These are phyloP conservation scores for Rhamphomyia laevipes DNA, from an alignment of 2,888 invertebrate species.

Conservation along the genomic window DNA sequence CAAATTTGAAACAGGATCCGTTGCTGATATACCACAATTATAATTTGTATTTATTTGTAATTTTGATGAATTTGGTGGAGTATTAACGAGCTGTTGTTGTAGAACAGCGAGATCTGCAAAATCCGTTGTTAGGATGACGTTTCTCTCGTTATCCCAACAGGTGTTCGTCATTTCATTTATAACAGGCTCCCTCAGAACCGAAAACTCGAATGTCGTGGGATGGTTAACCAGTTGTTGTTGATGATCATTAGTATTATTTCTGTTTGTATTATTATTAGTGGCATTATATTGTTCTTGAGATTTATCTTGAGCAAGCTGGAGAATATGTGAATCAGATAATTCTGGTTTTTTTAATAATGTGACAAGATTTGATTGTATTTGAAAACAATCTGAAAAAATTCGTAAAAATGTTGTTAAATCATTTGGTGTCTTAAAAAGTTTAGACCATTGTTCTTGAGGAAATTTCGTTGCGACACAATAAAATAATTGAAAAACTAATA, in stretches of 20 bases:
- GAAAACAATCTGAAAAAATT: conserved; percentile 88
- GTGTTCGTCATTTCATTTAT: too few species aligned
- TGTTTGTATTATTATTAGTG: conserved; percentile 23
- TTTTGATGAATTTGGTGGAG: conserved; percentile 29
- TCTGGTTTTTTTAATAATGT: conserved; percentile 68
- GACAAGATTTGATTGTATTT: conserved; percentile 85
- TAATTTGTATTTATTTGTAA: conserved; percentile 10
- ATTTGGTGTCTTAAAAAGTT: conserved; percentile 80
- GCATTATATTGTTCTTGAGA: conserved; percentile 35
- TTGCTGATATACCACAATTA: conserved; percentile 24
- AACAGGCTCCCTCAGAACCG: too few species aligned
- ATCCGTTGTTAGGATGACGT: too few species aligned
- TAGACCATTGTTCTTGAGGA: conserved; percentile 66
- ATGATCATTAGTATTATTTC: conserved; percentile 6
- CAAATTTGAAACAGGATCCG: conserved; percentile 34
- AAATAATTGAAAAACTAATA: conserved; percentile 78
- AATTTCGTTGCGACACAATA: conserved; percentile 66
- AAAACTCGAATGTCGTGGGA: too few species aligned
- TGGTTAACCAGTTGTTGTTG: conserved; percentile 1
- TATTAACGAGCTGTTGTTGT: conserved; percentile 5
- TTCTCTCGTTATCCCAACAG: too few species aligned
- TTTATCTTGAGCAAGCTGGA: conserved; percentile 35
- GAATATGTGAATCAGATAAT: conserved; percentile 44
- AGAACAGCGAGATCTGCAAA: too few species aligned
- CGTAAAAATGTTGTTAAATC: conserved; percentile 84